A percentile compares a stretch with the other conserved stretches of the same genome.
These are phyloP conservation scores for Syngnathoides biaculeatus DNA, from an alignment of 2,113 vertebrate genomes.

Conservation along the genomic window DNA sequence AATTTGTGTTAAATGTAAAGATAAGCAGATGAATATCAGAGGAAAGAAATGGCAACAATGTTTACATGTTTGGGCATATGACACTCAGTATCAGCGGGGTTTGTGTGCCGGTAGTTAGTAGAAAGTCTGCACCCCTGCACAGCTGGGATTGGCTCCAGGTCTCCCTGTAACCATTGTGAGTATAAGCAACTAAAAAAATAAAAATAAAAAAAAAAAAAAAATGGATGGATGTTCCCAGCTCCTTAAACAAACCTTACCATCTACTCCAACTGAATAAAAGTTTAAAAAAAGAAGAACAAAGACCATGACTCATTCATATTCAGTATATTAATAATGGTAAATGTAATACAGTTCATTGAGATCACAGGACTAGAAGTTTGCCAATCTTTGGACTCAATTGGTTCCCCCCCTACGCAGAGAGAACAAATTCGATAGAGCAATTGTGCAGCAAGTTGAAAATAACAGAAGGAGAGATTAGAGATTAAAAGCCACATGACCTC, in stretches of 20 bases:
- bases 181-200: no score
- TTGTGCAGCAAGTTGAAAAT: conserved; percentile 15
- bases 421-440: not conserved
- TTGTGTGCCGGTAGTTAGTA: no score
- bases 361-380: conserved; percentile 9
- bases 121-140: no score
- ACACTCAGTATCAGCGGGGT: no score
- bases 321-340: not conserved
- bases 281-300: not conserved
- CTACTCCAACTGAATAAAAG: not conserved
- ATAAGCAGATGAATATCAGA: no score
- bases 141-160: no score
- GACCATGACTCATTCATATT: not conserved
- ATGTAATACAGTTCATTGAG: conserved; percentile 14
- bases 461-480: conserved; percentile 16
- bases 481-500: conserved; percentile 38
- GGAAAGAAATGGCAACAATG: no score
- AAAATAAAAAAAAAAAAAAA: no score
- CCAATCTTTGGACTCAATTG: conserved; percentile 4
- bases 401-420: conserved; percentile 1
- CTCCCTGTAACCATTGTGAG: no score
- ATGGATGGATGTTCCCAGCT: not conserved
- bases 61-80: no score
- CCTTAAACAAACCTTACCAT: not conserved
- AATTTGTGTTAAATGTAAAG: no score